Evolutionary conservation across 1,140 invertebrate species (phyloP).

Genomic region (Coptotermes formosanus): DNA sequence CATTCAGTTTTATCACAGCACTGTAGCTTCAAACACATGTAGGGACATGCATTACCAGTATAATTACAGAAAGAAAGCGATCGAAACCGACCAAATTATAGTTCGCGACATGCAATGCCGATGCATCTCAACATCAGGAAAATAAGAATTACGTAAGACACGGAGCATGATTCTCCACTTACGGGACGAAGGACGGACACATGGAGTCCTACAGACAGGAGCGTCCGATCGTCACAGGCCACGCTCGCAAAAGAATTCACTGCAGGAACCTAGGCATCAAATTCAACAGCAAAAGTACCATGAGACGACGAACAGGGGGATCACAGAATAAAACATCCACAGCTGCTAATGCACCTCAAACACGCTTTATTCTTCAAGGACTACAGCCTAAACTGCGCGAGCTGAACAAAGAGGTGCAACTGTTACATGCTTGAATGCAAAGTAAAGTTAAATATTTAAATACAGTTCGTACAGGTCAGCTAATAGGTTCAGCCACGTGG

Average conservation of each 20-base stretch:
- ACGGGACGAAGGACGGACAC: not conserved
- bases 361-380: too few relatives aligned
- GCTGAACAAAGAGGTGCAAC: too few relatives aligned
- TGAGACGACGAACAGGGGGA: too few relatives aligned
- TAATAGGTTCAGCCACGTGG: too few relatives aligned
- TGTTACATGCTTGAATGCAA: too few relatives aligned
- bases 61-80: not conserved
- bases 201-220: not conserved
- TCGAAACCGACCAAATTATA: not conserved
- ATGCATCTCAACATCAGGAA: not conserved
- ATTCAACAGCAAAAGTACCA: not conserved
- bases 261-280: not conserved
- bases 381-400: too few relatives aligned
- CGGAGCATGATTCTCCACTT: not conserved
- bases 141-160: not conserved
- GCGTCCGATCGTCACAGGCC: too few relatives aligned
- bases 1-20: not conserved
- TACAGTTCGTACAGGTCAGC: too few relatives aligned
- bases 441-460: too few relatives aligned
- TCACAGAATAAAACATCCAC: too few relatives aligned
- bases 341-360: too few relatives aligned
- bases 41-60: not conserved
- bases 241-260: too few relatives aligned
- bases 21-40: not conserved
- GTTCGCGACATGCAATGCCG: not conserved